Conservation (phyloP, 2,888 invertebrate genomes). For the Leucophora obtusa region DNA sequence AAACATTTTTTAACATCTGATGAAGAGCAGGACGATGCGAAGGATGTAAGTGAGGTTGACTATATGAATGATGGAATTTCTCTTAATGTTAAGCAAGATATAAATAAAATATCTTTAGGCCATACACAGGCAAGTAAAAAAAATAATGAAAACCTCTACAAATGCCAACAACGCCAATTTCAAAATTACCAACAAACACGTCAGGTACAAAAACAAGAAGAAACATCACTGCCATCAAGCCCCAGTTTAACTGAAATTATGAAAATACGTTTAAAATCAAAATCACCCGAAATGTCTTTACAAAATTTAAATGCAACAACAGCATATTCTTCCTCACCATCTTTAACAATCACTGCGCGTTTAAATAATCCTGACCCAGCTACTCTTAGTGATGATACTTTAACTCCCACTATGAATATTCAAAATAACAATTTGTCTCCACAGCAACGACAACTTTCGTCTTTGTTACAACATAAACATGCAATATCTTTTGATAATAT, state of each 20-base stretch:
- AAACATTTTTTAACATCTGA: conserved; percentile 1
- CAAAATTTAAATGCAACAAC: conserved; percentile 45
- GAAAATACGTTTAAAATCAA: conserved; percentile 52
- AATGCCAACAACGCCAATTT: conserved; percentile 31
- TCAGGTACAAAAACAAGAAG: background rate
- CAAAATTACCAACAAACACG: conserved; percentile 11
- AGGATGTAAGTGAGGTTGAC: background rate
- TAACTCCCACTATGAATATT: conserved; percentile 4
- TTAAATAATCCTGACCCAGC: background rate
- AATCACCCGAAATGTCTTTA: conserved; percentile 37
- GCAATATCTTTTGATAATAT: conserved; percentile 27
- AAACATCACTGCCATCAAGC: background rate
- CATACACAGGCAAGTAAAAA: conserved; percentile 23
- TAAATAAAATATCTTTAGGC: conserved; percentile 70
- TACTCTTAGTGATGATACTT: conserved; percentile 30
- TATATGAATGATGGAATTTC: conserved; percentile 4
- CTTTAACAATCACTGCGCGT: background rate
- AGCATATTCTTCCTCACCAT: conserved; percentile 26
- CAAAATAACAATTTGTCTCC: conserved; percentile 23
- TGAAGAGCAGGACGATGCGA: background rate
- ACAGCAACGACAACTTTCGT: conserved; percentile 2
- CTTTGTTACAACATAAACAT: conserved; percentile 8
- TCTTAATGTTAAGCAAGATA: conserved; percentile 9
- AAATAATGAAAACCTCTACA: conserved; percentile 37
- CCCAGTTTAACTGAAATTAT: conserved; percentile 49